phyloP scores from a whole-genome alignment of 2,113 vertebrate genomes.

The Elgaria multicarinata region DNA sequence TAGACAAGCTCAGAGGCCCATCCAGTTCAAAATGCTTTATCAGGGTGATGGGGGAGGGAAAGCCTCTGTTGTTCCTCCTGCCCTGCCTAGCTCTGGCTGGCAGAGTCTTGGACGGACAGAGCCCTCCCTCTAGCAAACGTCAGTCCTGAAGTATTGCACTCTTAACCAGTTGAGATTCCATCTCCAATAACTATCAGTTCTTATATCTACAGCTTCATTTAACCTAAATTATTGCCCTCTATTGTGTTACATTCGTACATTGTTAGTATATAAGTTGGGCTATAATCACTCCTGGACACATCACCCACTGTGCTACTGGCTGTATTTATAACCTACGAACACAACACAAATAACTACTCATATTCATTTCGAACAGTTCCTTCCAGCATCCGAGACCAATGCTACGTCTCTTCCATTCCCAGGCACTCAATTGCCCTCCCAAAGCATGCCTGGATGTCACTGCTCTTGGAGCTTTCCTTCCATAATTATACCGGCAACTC shows the following conservation, averaged over 20 bases:
- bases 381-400: constrained; percentile 43
- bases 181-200: background rate
- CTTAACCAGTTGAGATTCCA: background rate
- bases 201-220: background rate
- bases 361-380: background rate
- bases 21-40: too few relatives aligned
- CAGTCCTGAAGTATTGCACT: background rate
- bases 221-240: background rate
- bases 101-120: too few relatives aligned
- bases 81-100: too few relatives aligned
- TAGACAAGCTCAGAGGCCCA: too few relatives aligned
- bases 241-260: background rate
- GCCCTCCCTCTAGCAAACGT: too few relatives aligned
- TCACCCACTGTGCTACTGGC: background rate
- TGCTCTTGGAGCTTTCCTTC: constrained; percentile 48
- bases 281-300: background rate
- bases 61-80: too few relatives aligned
- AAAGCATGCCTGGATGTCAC: constrained; percentile 6
- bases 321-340: background rate
- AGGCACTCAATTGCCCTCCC: background rate
- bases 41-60: too few relatives aligned
- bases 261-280: background rate
- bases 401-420: constrained; percentile 20
- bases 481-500: constrained; percentile 72
- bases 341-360: background rate